A percentile compares a stretch with the other conserved stretches of the same genome.
phyloP scores from a whole-genome alignment of 2,797 vertebrate genomes.

The Spheniscus humboldti region DNA sequence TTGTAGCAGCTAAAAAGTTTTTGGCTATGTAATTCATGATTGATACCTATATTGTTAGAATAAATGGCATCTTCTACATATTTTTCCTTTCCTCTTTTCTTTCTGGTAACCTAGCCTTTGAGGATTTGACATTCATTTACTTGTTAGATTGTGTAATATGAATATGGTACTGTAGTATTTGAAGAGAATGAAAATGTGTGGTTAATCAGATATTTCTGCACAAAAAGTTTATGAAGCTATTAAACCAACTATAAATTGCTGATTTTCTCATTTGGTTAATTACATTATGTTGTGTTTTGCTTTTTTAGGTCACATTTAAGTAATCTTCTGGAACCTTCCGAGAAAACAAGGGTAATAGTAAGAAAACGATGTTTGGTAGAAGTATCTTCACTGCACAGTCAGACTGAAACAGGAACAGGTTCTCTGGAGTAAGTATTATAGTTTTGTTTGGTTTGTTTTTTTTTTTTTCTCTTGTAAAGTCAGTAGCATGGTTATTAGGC shows the following conservation, averaged over 20 bases:
- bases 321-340: background rate
- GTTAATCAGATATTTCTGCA: background rate
- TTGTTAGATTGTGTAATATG: background rate
- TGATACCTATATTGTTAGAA: background rate
- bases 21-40: background rate
- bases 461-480: background rate
- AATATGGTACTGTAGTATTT: background rate
- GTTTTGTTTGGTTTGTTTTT: too few relatives aligned
- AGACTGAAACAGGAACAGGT: background rate
- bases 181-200: background rate
- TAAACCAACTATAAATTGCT: background rate
- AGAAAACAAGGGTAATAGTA: background rate
- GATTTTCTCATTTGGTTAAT: background rate
- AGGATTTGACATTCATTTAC: background rate
- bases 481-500: background rate
- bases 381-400: background rate
- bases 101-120: background rate
- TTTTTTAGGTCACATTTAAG: background rate
- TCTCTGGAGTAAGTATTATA: conserved; percentile 18
- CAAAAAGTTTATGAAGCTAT: background rate
- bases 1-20: background rate
- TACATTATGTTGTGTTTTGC: background rate
- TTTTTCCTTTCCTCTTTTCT: background rate
- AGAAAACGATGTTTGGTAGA: background rate
- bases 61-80: background rate